Conservation (phyloP, 2,113 vertebrate genomes). For the Embiotoca jacksoni region DNA sequence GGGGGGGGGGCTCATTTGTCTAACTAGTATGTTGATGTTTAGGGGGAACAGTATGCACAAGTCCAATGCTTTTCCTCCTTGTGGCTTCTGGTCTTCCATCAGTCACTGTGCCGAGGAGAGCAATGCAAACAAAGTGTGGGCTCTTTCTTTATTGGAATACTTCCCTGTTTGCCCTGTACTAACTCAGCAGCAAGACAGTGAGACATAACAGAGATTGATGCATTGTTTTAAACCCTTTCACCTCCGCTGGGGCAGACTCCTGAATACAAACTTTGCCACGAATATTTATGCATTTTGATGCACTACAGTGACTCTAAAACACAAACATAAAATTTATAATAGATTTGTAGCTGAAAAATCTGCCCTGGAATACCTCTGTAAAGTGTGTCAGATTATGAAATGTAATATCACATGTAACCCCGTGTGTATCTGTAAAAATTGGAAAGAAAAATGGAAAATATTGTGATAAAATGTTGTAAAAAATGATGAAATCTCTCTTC, state of each 20-base stretch:
- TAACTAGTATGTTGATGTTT: conserved; percentile 83
- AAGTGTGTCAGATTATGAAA: neutral
- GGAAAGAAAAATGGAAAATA: neutral
- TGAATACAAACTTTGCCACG: conserved; percentile 22
- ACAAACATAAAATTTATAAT: neutral
- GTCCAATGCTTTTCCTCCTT: conserved; percentile 73
- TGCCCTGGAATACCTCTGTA: neutral
- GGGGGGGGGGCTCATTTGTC: conserved; percentile 75
- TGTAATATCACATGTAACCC: neutral
- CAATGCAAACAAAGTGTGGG: conserved; percentile 73
- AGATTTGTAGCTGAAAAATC: neutral
- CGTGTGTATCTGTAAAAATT: neutral
- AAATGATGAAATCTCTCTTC: conserved; percentile 42
- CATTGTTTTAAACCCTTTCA: conserved; percentile 70
- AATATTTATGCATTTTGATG: conserved; percentile 16
- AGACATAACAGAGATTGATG: conserved; percentile 64
- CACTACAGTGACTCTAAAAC: conserved; percentile 6
- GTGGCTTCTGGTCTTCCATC: conserved; percentile 80
- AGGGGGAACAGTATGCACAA: conserved; percentile 77
- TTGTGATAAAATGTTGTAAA: conserved; percentile 31
- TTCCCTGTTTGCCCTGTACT: conserved; percentile 66
- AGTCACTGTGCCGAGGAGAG: conserved; percentile 75
- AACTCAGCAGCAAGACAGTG: conserved; percentile 61
- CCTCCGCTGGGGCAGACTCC: conserved; percentile 26
- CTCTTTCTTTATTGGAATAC: conserved; percentile 70